Base-by-base conservation (phyloP, 30 jellyfish, hydroid and myxozoan genomes). In the Aurelia aurita complex sp. Pacific region DNA sequence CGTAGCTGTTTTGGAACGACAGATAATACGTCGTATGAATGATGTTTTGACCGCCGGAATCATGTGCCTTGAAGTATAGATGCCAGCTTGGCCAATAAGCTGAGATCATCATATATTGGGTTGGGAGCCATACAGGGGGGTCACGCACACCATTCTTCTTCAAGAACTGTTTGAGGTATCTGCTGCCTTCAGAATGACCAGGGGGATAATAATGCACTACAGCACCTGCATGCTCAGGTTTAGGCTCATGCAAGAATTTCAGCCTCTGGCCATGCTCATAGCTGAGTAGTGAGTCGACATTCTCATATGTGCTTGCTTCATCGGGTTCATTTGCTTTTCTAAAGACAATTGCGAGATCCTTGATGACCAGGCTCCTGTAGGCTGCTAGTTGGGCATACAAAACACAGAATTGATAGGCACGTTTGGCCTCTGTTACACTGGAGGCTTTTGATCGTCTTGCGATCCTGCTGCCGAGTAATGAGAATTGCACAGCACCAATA, bases 401-500 rank as follows among this genome's bases (percentile, higher is more conserved):
- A 15, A 75, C 60, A 57, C 75, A 54, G 63, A 75, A 75, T 8
- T 75, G 64, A 57, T 40, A 75, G 11, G 65, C 85, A 15, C 74
- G 85, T 16, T 75, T 75, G 34, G 85, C 85, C 74, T 75, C 85
- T 14, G 60, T n/a, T 34, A 34, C 18, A 59, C 63, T 46, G 63
- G 74, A 53, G 23, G 85, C 33, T 14, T 53, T 73, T 8, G 75
- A 76, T 16, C 85, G 32, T 52, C 63, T 73, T 35, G 61, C 64
- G 19, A 75, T 75, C 14, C 74, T 59, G n/a, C 40, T 60, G 11
- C 64, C 85, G 10, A 75, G 74, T 17, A 33, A 19, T 59, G 74
- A 64, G 18, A 75, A 73, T 59, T 75, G 74, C n/a, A 71, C 63
- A 2, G 74, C 85, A 54, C 85, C 85, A 10, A 73, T 75, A 73